A percentile compares a stretch with the other conserved stretches of the same genome.
phyloP scores from a whole-genome alignment of 2,113 vertebrate species.

The Falcunculus frontatus region DNA sequence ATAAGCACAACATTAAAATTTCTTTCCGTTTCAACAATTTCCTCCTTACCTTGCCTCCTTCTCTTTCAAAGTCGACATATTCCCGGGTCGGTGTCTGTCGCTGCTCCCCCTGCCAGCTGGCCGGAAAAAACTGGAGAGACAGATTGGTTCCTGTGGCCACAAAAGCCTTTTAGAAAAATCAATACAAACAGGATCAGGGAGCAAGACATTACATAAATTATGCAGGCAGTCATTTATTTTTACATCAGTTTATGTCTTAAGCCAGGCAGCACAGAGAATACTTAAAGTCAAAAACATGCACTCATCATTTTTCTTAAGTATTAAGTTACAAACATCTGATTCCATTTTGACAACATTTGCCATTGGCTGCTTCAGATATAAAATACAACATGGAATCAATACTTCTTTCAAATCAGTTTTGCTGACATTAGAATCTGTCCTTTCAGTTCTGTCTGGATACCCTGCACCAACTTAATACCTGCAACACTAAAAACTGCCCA shows the following conservation, averaged over 20 bases:
- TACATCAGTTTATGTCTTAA: slow-evolving; percentile 83
- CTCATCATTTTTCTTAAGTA: slow-evolving; percentile 96
- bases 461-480: slow-evolving; percentile 20
- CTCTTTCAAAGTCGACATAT: slow-evolving; percentile 97
- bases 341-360: slow-evolving; percentile 89
- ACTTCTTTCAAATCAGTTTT: slow-evolving; percentile 78
- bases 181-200: slow-evolving; percentile 96
- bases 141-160: slow-evolving; percentile 99
- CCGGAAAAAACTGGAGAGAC: slow-evolving; percentile 99
- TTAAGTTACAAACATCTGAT: slow-evolving; percentile 98
- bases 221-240: slow-evolving; percentile 93
- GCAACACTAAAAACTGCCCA: neutral
- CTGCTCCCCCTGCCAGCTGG: slow-evolving; percentile 96
- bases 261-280: slow-evolving; percentile 76
- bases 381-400: slow-evolving; percentile 78
- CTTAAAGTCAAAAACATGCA: slow-evolving; percentile 81
- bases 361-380: slow-evolving; percentile 77
- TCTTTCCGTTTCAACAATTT: slow-evolving; percentile 21
- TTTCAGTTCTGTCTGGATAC: slow-evolving; percentile 56
- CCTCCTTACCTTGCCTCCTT: slow-evolving; percentile 93
- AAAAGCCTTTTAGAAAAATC: slow-evolving; percentile 98
- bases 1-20: neutral
- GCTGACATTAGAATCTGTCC: slow-evolving; percentile 72
- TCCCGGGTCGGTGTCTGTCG: slow-evolving; percentile 94
- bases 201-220: slow-evolving; percentile 93